A percentile compares a stretch with the other conserved stretches of the same genome.
Evolutionary conservation across 2,113 vertebrate species (phyloP).

Genomic region (Osmerus mordax): DNA sequence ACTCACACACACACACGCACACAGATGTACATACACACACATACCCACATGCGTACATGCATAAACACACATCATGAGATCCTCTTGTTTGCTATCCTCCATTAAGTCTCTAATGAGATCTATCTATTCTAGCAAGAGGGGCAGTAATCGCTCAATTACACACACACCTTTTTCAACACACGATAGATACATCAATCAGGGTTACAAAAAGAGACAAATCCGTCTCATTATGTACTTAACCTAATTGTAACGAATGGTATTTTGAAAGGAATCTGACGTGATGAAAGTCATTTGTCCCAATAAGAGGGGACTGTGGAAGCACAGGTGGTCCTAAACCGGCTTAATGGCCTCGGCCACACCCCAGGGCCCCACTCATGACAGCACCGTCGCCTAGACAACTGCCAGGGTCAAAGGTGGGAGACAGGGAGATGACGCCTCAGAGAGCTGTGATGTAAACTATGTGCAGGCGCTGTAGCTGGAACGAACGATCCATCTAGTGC

Average conservation of each 20-base stretch:
- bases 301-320: conserved; percentile 15
- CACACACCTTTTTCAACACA: conserved; percentile 4
- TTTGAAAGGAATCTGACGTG: conserved; percentile 38
- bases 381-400: neutral
- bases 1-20: conserved; percentile 24
- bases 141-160: conserved; percentile 60
- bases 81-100: conserved; percentile 52
- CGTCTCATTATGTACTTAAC: conserved; percentile 59
- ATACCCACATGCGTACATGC: conserved; percentile 18
- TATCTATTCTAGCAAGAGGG: conserved; percentile 44
- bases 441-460: no score
- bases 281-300: conserved; percentile 36
- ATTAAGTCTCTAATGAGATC: conserved; percentile 63
- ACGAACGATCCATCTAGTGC: no score
- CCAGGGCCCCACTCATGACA: neutral
- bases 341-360: neutral
- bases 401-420: neutral
- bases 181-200: conserved; percentile 36
- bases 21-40: conserved; percentile 32
- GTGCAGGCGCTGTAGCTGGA: no score
- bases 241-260: conserved; percentile 57
- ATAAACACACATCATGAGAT: conserved; percentile 47
- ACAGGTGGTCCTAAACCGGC: neutral
- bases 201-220: conserved; percentile 52
- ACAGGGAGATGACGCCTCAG: neutral